Evolutionary conservation across 1,140 invertebrate species (phyloP).

Genomic region (Drosophila nikananu): DNA sequence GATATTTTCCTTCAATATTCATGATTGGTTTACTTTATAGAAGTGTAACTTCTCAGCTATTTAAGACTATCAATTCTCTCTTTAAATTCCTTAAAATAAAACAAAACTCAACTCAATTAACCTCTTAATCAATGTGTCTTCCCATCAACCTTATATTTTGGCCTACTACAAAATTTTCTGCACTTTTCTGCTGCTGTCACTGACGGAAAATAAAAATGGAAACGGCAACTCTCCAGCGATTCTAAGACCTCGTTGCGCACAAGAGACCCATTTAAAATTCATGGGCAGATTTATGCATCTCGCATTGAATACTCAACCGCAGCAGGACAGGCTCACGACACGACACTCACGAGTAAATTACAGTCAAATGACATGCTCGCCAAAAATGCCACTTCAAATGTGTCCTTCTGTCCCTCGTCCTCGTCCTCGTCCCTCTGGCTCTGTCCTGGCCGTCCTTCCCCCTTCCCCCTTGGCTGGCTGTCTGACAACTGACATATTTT

Average conservation of each 20-base stretch:
- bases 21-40: neutral
- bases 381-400: conserved; percentile 77
- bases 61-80: neutral
- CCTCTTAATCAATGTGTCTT: neutral
- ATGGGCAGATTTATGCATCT: conserved; percentile 67
- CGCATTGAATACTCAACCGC: conserved; percentile 48
- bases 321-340: conserved; percentile 31
- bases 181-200: conserved; percentile 3
- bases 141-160: conserved; percentile 14
- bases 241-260: conserved; percentile 24
- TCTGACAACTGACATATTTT: conserved; percentile 79
- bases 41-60: too few species aligned
- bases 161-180: conserved; percentile 37
- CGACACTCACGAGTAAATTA: conserved; percentile 73
- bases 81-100: neutral
- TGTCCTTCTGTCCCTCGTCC: conserved; percentile 22
- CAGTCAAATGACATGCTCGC: conserved; percentile 79
- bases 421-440: conserved; percentile 13
- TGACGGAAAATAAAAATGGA: conserved; percentile 11
- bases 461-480: neutral
- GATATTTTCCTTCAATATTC: too few species aligned
- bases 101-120: neutral
- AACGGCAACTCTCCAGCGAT: conserved; percentile 18
- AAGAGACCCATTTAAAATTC: conserved; percentile 52
- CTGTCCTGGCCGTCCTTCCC: neutral